A percentile compares a stretch with the other conserved stretches of the same genome.
Conservation (phyloP, 2,797 vertebrate genomes). For the Telmatherina bonti region DNA sequence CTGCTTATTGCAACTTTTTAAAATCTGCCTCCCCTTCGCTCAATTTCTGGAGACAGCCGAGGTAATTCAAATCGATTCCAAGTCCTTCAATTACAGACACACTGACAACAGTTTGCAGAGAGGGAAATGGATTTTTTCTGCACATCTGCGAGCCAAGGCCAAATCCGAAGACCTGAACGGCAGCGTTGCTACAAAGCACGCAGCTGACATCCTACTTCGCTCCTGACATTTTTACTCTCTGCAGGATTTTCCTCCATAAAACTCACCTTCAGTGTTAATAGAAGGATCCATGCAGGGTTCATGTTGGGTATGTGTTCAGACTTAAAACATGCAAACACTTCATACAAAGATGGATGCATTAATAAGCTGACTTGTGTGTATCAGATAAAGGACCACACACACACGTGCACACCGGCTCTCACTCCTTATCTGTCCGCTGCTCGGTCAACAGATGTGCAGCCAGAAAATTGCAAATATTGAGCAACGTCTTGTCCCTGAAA, state of each 20-base stretch:
- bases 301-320: not conserved
- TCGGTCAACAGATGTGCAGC: conserved; percentile 33
- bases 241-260: conserved; percentile 42
- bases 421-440: conserved; percentile 37
- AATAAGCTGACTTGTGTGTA: conserved; percentile 11
- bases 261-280: not conserved
- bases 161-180: conserved; percentile 48
- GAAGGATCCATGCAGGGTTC: not conserved
- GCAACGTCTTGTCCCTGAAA: conserved; percentile 66
- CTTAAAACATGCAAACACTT: conserved; percentile 7
- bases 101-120: conserved; percentile 73
- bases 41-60: conserved; percentile 70
- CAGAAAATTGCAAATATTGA: conserved; percentile 70
- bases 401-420: not conserved
- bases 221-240: conserved; percentile 44
- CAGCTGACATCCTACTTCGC: conserved; percentile 27
- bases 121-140: conserved; percentile 79
- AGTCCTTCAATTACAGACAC: conserved; percentile 81
- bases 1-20: conserved; percentile 65
- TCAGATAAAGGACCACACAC: not conserved
- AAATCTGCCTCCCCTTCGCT: conserved; percentile 56
- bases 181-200: conserved; percentile 23
- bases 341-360: conserved; percentile 9
- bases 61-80: conserved; percentile 82
- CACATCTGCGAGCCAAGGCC: conserved; percentile 72